A percentile compares a stretch with the other conserved stretches of the same genome.
Evolutionary conservation across 2,797 vertebrate species (phyloP).

Genomic region (Acrocephalus scirpaceus): DNA sequence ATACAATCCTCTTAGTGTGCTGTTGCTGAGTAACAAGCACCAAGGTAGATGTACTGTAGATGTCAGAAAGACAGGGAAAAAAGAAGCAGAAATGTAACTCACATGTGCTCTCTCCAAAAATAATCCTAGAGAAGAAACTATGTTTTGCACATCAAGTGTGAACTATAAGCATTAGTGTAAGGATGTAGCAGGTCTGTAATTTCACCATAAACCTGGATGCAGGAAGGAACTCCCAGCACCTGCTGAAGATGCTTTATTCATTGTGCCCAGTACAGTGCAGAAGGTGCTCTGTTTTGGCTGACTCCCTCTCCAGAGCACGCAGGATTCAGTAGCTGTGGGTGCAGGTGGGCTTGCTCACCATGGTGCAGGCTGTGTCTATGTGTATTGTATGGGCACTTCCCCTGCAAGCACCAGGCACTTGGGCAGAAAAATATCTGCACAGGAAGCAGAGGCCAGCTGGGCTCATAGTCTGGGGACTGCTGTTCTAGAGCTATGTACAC

Average conservation of each 20-base stretch:
- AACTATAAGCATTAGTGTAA: not conserved
- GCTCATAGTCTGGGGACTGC: not conserved
- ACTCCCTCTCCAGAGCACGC: not conserved
- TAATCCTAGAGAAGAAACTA: not conserved
- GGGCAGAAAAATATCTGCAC: not conserved
- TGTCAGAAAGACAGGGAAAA: not conserved
- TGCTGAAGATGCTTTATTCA: not conserved
- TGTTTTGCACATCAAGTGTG: not conserved
- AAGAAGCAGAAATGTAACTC: not conserved
- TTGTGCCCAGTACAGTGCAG: not conserved
- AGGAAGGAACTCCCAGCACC: not conserved
- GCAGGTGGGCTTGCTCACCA: rapidly evolving
- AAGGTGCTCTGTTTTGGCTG: not conserved
- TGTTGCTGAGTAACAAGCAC: not conserved
- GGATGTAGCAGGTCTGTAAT: not conserved
- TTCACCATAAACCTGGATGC: not conserved
- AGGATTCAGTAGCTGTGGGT: rapidly evolving
- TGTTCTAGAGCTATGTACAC: not conserved
- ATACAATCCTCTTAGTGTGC: not conserved
- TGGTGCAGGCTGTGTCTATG: not conserved
- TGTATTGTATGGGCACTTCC: too few relatives aligned
- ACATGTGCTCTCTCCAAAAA: not conserved
- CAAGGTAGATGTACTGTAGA: not conserved
- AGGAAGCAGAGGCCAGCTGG: not conserved
- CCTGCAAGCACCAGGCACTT: rapidly evolving